phyloP scores from a whole-genome alignment of 2,797 vertebrate species.

The Lagocephalus sceleratus region DNA sequence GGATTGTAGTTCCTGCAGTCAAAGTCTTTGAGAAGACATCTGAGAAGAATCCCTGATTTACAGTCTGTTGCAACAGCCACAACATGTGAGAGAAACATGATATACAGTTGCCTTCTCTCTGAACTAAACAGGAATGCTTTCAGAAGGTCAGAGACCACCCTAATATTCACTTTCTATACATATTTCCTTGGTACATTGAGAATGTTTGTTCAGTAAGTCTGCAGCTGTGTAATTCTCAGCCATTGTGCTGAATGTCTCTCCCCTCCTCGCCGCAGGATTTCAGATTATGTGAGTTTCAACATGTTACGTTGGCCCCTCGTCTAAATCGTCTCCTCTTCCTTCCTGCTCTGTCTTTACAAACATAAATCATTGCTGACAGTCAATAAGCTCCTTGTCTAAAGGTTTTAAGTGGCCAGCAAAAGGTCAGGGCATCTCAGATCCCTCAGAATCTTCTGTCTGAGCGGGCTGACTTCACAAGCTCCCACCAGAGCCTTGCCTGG shows the following conservation, averaged over 20 bases:
- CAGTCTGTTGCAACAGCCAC: slow-evolving; percentile 19
- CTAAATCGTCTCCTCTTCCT: slow-evolving; percentile 1
- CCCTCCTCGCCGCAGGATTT: neutral
- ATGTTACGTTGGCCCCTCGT: slow-evolving; percentile 20
- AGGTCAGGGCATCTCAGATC: slow-evolving; percentile 47
- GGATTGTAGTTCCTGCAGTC: neutral
- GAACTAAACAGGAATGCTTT: neutral
- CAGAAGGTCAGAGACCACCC: too few relatives aligned
- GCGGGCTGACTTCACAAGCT: slow-evolving; percentile 18
- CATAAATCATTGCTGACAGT: slow-evolving; percentile 63
- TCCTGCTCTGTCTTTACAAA: slow-evolving; percentile 23
- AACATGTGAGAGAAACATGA: slow-evolving; percentile 3
- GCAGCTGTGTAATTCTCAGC: neutral
- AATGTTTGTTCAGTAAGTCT: neutral
- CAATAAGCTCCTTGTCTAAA: slow-evolving; percentile 61
- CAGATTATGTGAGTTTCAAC: slow-evolving; percentile 2
- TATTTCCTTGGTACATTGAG: too few relatives aligned
- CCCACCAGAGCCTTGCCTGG: slow-evolving; percentile 17
- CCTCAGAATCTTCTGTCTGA: slow-evolving; percentile 51
- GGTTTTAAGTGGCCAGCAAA: slow-evolving; percentile 54
- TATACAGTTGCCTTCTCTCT: slow-evolving; percentile 7
- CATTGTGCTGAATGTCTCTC: neutral
- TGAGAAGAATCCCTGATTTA: slow-evolving; percentile 2
- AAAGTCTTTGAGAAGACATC: slow-evolving; percentile 2
- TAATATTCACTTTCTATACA: too few relatives aligned